Evolutionary conservation across 2,797 vertebrate species (phyloP).

Genomic region (Thunnus albacares): DNA sequence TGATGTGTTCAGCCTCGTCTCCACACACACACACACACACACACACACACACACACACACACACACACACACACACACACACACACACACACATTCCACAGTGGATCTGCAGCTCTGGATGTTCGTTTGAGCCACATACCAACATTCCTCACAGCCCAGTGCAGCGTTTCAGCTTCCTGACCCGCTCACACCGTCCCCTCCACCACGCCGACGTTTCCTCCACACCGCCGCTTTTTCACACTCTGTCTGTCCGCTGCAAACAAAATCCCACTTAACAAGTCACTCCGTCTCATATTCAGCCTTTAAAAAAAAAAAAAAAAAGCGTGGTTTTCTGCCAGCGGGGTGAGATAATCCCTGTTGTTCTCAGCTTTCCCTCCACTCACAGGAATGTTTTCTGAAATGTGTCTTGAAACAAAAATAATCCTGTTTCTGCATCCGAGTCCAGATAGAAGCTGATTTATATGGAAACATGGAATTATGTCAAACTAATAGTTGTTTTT

Average conservation of each 20-base stretch:
- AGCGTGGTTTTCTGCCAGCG: slow-evolving; percentile 18
- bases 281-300: slow-evolving; percentile 49
- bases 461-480: not conserved
- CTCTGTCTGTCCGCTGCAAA: slow-evolving; percentile 41
- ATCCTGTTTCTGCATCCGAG: slow-evolving; percentile 48
- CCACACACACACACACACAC: slow-evolving; percentile 15
- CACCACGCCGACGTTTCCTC: slow-evolving; percentile 36
- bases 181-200: slow-evolving; percentile 46
- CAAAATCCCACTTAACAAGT: slow-evolving; percentile 66
- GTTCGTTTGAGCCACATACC: slow-evolving; percentile 72
- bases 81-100: slow-evolving; percentile 70
- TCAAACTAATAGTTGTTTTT: not conserved
- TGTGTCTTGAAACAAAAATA: slow-evolving; percentile 39
- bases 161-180: slow-evolving; percentile 70
- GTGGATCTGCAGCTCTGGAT: slow-evolving; percentile 72
- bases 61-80: slow-evolving; percentile 34
- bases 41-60: too few species aligned
- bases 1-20: slow-evolving; percentile 48
- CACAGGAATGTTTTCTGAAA: slow-evolving; percentile 53
- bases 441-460: not conserved
- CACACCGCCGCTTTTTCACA: slow-evolving; percentile 36
- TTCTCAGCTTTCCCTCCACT: slow-evolving; percentile 48
- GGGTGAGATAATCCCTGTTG: slow-evolving; percentile 59
- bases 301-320: slow-evolving; percentile 24
- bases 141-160: slow-evolving; percentile 76